Conservation (phyloP, 1,140 invertebrate genomes). For the Apis cerana region DNA sequence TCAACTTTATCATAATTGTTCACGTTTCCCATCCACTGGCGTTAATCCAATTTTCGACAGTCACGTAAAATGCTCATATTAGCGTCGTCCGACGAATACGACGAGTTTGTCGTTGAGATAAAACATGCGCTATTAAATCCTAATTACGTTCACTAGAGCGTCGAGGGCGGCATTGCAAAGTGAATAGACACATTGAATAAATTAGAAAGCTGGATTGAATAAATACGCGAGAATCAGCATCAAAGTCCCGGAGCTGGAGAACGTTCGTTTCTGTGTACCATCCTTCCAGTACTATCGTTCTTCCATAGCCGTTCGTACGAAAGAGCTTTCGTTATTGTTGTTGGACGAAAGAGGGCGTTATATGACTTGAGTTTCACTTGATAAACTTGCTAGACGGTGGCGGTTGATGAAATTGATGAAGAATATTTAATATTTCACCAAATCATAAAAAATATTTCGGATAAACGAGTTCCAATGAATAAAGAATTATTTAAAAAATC, state of each 20-base stretch:
- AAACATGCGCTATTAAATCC: conserved; percentile 71
- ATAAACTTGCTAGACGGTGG: neutral
- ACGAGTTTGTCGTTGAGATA: conserved; percentile 71
- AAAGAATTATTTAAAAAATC: neutral
- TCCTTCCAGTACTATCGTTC: no score
- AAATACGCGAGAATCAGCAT: conserved; percentile 69
- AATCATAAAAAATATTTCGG: neutral
- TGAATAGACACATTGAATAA: conserved; percentile 75
- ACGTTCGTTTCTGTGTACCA: no score
- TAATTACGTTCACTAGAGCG: conserved; percentile 69
- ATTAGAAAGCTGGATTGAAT: conserved; percentile 72
- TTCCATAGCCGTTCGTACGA: no score
- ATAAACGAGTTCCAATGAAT: neutral
- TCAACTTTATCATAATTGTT: conserved; percentile 28
- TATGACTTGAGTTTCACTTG: conserved; percentile 11
- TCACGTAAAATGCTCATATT: conserved; percentile 46
- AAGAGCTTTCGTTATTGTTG: no score
- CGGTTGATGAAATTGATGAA: neutral
- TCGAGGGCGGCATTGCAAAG: conserved; percentile 63
- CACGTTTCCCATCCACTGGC: conserved; percentile 59
- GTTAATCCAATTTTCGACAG: conserved; percentile 69
- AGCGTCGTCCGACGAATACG: conserved; percentile 36
- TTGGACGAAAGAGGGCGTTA: conserved; percentile 51
- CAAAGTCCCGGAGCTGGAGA: conserved; percentile 50
- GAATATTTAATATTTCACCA: no score